Base-by-base conservation (phyloP, 2,113 vertebrate genomes). In the Mixornis gularis region DNA sequence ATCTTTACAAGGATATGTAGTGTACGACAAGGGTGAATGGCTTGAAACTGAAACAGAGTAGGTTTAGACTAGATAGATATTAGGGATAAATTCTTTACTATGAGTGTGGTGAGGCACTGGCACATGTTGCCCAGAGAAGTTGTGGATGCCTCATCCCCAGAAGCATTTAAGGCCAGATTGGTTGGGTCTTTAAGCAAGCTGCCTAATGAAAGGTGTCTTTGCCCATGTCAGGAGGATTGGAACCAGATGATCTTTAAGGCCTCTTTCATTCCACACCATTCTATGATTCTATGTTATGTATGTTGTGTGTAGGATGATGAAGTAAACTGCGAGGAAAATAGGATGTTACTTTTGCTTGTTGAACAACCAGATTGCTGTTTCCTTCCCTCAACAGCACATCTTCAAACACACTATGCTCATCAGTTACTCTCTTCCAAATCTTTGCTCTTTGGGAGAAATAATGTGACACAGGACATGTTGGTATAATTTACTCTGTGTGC, bases 261-360 rank as follows among this genome's bases (percentile, higher is more conserved):
- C 5, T 10, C 11, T 65, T 79, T 27, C 22, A 38, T 58, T 72
- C 36, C 36, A 72, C 27, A 38, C 7, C 32, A 58, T 36, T 65
- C 43, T 58, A 2, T 16, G 49, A 36, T 43, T 56, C 49, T 71
- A 0, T 64, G 8, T 18, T 49, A 27, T 1, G 1, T 77, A 55
- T 41, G 32, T 38, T 87, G 48, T 3, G 18, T 63, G 41, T 71
- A 58, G 63, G 65, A 81, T 58, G 10, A n/a, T 1, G 9, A 84
- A 49, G n/a, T 48, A 73, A 73, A 55, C 36, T 8, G 4, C 10
- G 9, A 79, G 21, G 49, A 92, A 92, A 79, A 44, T 62, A 38
- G 79, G 58, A 72, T 44, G 16, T 32, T 78, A 9, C n/a, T 69
- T 82, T 41, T 77, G 13, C 51, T 56, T 16, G 8, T 52, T 52